phyloP scores from a whole-genome alignment of 1,140 invertebrate species.

The Drosophila ficusphila region DNA sequence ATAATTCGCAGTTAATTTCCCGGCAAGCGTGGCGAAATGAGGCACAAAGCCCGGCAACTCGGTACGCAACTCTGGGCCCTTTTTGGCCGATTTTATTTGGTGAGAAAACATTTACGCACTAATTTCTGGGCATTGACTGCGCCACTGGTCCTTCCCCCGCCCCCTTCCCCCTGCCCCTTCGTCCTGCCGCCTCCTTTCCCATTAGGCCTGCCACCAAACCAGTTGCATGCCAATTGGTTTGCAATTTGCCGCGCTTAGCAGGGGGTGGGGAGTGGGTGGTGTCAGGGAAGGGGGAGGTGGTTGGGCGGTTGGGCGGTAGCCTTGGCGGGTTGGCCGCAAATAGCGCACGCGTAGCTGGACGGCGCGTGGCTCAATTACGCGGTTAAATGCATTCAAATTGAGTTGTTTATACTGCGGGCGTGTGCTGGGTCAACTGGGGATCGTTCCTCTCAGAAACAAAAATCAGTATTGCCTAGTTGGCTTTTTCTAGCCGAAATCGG shows the following conservation, averaged over 20 bases:
- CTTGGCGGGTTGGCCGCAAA: slow-evolving; percentile 56
- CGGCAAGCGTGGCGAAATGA: slow-evolving; percentile 78
- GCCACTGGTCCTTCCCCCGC: slow-evolving; percentile 15
- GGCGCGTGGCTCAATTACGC: slow-evolving; percentile 82
- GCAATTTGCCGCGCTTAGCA: slow-evolving; percentile 74
- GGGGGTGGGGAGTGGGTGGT: not conserved
- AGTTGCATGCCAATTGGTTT: slow-evolving; percentile 83
- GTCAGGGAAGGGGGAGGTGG: too few relatives aligned
- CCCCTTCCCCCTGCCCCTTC: slow-evolving; percentile 39
- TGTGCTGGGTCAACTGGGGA: slow-evolving; percentile 47
- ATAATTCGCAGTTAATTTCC: slow-evolving; percentile 82
- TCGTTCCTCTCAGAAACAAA: not conserved
- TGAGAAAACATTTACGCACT: slow-evolving; percentile 84
- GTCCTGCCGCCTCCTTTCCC: slow-evolving; percentile 20
- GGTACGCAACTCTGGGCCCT: slow-evolving; percentile 3
- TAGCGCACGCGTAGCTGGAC: slow-evolving; percentile 71
- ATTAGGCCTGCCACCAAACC: slow-evolving; percentile 57
- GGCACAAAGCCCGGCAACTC: slow-evolving; percentile 55
- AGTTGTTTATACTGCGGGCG: slow-evolving; percentile 83
- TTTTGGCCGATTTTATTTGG: slow-evolving; percentile 71
- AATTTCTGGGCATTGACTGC: slow-evolving; percentile 68
- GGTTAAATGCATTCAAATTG: slow-evolving; percentile 84
- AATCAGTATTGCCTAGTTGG: slow-evolving; percentile 6
- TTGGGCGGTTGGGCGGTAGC: not conserved
- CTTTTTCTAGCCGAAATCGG: not conserved